Evolutionary conservation across 2,888 invertebrate species (phyloP), one percentile per base, ranked within the genome.

Genomic region (Tenthredo notha): DNA sequence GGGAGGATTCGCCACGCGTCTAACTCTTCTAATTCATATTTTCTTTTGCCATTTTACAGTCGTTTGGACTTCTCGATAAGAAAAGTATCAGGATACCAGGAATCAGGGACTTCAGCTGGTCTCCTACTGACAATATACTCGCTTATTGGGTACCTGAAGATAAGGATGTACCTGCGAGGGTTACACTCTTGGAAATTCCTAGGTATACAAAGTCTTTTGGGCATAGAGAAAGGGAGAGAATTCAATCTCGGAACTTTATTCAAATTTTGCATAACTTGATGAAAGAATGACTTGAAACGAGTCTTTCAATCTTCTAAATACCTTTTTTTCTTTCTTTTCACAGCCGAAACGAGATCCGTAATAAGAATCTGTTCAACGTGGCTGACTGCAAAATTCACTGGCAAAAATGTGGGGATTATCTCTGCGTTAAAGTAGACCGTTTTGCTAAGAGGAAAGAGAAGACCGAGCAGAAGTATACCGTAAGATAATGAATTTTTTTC

Each of bases 61-160:
- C 98, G 25, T 99, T 99, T 93, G 98, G 97, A 86, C 94, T 99
- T 84, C 94, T 99, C 7, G 99, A 99, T 86, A 98, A 98, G 93
- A 99, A 99, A 92, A 98, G 98, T 87, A 96, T 99, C 85, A 99
- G 98, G 93, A 97, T 98, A 70, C 95, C 96, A 7, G 98, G 98
- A 65, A 98, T 98, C 90, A 96, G 98, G 88, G 98, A 99, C 91
- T 99, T 99, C 94, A 97, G 97, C 89, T 99, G 99, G 99, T 99
- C 99, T 0, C 99, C 99, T 0, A 97, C 98, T 0, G 98, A 99
- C 92, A 99, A 99, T 92, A 95, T 98, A 54, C 96, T 99, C 75
- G 99, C 99, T 0, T 99, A 99, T 93, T 99, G 99, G 99, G 98
- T 99, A 4, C 98, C 99, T 0, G 99, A 99, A 94, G 97, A 98